Evolutionary conservation across 1,140 invertebrate species (phyloP), one percentile per base, ranked within the genome.

Genomic region (Sipha flava): DNA sequence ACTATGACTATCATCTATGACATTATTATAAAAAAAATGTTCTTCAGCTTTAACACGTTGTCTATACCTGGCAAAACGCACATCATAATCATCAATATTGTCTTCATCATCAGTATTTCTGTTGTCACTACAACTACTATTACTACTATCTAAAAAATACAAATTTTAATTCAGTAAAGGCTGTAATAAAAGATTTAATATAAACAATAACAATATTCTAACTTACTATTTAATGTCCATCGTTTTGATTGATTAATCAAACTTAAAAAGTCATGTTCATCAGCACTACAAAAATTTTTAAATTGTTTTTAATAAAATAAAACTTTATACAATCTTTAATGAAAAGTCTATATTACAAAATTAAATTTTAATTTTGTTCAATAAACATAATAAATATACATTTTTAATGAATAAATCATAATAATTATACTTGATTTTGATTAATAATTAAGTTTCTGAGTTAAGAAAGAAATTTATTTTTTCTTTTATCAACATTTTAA

Each of bases 11-110:
- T 43, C 34, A 21, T 54, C 29, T 9, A 43, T 0, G 21, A 73
- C 23, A 29, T n/a, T 43, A 59, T 59, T 77, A 77, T 77, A 59
- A 77, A 40, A 77, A 57, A 5, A 75, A 26, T 59, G n/a, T 59
- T 77, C 73, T 57, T 77, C 73, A 0, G 73, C 73, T 77, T 77
- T 77, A 10, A 77, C 73, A 5, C 73, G 73, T 26, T 23, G 21
- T 59, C 59, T 77, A 26, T 77, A 77, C 43, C 21, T 77, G 3
- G 49, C 73, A 77, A 40, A 77, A 59, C 16, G 52, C 18, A 37
- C n/a, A 29, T 77, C 37, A 43, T 77, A 77, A 16, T 59, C 52
- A 6, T 40, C 34, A 40, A 54, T 10, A 57, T 54, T 29, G 26
- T 59, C 21, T 9, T 77, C 57, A 4, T 62, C 57, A 14, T 66